These are phyloP conservation scores for Conus canariensis DNA, from an alignment of 2,888 invertebrate genomes.

Conservation along the genomic window DNA sequence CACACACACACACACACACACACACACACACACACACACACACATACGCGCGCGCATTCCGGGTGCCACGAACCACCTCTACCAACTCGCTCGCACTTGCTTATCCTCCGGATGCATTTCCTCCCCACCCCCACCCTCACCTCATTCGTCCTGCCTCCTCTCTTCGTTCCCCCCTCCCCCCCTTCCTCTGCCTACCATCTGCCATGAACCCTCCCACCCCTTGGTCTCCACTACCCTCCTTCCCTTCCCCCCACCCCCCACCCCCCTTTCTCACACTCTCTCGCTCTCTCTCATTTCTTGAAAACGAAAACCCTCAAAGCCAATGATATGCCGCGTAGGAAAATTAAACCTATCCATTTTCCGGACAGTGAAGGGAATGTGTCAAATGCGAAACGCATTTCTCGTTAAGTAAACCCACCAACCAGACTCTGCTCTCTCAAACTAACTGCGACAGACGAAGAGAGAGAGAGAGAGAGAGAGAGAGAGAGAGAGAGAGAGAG, in stretches of 20 bases:
- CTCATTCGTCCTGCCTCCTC: neutral
- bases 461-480: slow-evolving; percentile 2
- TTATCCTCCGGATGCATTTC: no score
- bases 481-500: slow-evolving; percentile 12
- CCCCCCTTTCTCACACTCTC: neutral
- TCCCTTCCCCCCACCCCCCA: neutral
- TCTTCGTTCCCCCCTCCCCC: neutral
- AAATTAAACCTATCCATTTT: slow-evolving; percentile 12
- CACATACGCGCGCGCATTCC: no score
- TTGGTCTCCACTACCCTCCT: neutral
- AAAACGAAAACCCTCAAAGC: neutral
- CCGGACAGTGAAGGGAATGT: neutral
- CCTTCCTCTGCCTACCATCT: neutral
- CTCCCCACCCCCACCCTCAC: no score
- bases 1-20: no score
- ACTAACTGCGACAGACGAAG: neutral
- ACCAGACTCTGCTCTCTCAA: no score
- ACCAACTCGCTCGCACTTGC: no score
- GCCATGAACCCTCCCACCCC: neutral
- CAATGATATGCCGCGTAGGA: neutral
- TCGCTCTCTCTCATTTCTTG: neutral
- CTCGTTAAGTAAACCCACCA: neutral
- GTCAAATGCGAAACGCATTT: neutral
- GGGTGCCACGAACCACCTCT: no score
- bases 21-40: no score